Percentiles rank a stretch among this genome's conserved stretches.
These are phyloP conservation scores for Saxicola maurus DNA, from an alignment of 2,797 vertebrate species.

Conservation along the genomic window DNA sequence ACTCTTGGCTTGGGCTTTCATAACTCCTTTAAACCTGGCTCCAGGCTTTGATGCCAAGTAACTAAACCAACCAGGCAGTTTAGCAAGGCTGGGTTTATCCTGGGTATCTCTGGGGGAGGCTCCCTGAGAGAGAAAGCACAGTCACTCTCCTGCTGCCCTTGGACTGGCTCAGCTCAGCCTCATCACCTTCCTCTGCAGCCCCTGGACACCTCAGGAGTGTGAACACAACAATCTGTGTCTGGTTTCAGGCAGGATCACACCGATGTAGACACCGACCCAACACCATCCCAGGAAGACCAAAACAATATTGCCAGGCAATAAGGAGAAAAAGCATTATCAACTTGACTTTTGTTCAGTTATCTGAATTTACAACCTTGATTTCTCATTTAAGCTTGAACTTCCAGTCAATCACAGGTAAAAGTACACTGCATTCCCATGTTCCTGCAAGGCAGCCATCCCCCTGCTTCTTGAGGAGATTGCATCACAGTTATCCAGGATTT, in stretches of 20 bases:
- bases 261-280: not conserved
- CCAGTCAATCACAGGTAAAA: not conserved
- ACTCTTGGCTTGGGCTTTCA: not conserved
- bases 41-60: not conserved
- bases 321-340: not conserved
- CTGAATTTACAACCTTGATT: slow-evolving; percentile 8
- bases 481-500: not conserved
- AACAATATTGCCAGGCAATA: not conserved
- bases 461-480: accelerated
- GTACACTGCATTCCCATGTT: not conserved
- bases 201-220: accelerated
- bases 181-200: not conserved
- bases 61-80: not conserved
- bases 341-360: slow-evolving; percentile 32
- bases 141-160: not conserved
- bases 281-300: not conserved
- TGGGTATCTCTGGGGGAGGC: not conserved
- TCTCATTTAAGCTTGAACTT: slow-evolving; percentile 14
- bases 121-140: not conserved
- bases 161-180: not conserved
- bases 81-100: not conserved
- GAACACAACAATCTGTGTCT: not conserved
- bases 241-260: not conserved
- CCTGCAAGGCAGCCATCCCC: not conserved
- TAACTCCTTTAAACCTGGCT: not conserved